Evolutionary conservation across 2,113 vertebrate species (phyloP), one percentile per base, ranked within the genome.

Genomic region (Nymphicus hollandicus): DNA sequence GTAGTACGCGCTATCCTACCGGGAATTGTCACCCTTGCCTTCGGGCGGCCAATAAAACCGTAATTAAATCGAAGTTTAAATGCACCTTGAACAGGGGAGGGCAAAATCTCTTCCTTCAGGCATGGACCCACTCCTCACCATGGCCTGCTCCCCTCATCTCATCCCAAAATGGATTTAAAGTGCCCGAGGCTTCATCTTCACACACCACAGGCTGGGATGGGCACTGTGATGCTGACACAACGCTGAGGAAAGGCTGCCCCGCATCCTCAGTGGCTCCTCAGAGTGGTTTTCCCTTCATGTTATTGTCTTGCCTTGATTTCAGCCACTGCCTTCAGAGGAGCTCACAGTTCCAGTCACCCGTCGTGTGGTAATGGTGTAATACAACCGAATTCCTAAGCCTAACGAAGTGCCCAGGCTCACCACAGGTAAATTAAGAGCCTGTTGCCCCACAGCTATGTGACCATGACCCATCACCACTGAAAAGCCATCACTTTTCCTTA

Each of bases 381-480:
- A 25, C 4, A n/a, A 58, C 23, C 12, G 0, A 31, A 70, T 43
- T 65, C 22, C 35, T 29, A 14, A 0, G 0, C 7, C 10, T 15
- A 6, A 13, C 10, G 13, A 6, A 14, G 31, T 6, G 4, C 24
- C 66, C 20, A 20, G 27, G 22, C 22, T 84, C 43, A 20, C 85
- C 70, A 24, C 43, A 12, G 17, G 44, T 52, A 16, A 74, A 56
- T 50, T 6, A 33, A 19, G 11, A 44, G 29, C 23, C 43, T 8
- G 19, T 7, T 77, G 47, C 18, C 27, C 23, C 17, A 7, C 14
- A 13, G 7, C 8, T 52, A 7, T 0, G 1, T 1, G 1, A 14
- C 24, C 3, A 2, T 35, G 13, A n/a, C 17, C 8, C 0, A 0
- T 6, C 14, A 1, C 18, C 2, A 0, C 11, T 8, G 3, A 3